Conservation (phyloP, 1,140 invertebrate genomes). For the Drosophila ironensis region DNA sequence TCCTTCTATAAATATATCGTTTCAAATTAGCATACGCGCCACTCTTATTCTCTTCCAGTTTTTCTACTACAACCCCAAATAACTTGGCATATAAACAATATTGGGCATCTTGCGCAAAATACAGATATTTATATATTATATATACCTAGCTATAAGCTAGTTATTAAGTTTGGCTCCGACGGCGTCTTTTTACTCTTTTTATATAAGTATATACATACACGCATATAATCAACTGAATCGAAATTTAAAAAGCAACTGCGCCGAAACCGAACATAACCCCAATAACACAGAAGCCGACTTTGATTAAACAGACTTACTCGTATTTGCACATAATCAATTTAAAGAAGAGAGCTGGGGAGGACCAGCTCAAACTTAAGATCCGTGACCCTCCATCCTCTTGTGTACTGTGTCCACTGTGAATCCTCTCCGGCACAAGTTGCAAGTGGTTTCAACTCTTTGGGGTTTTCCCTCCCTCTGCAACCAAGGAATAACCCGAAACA, state of each 20-base stretch:
- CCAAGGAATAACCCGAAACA: not conserved
- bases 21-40: constrained; percentile 19
- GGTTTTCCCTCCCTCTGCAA: not conserved
- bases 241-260: constrained; percentile 13
- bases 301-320: constrained; percentile 9
- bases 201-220: constrained; percentile 37
- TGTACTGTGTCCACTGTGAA: constrained; percentile 3
- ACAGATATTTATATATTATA: constrained; percentile 32
- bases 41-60: constrained; percentile 61
- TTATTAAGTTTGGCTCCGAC: constrained; percentile 47
- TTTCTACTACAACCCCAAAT: constrained; percentile 40
- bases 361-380: not conserved
- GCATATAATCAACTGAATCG: constrained; percentile 22
- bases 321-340: too few species aligned
- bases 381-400: not conserved
- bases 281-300: constrained; percentile 1
- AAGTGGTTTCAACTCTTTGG: constrained; percentile 32
- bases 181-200: constrained; percentile 67
- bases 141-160: constrained; percentile 49
- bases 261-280: constrained; percentile 24
- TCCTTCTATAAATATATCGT: constrained; percentile 41
- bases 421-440: constrained; percentile 11
- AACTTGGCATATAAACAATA: constrained; percentile 37
- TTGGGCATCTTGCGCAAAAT: constrained; percentile 19
- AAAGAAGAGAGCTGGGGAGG: not conserved